Evolutionary conservation across 2,888 invertebrate genomes (phyloP).

Genomic region (Acutogordius australiensis): DNA sequence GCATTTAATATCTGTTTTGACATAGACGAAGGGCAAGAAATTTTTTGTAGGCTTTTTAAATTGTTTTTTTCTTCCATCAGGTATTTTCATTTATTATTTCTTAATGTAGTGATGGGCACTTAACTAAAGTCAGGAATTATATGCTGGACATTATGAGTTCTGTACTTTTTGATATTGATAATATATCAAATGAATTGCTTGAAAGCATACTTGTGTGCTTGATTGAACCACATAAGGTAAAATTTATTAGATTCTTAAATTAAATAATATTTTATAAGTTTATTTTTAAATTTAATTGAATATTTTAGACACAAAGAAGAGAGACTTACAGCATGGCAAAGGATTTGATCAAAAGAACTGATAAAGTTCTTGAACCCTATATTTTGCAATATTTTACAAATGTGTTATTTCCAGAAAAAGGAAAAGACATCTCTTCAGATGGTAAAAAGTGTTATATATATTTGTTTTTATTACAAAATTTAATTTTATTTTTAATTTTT

Average conservation of each 20-base stretch:
- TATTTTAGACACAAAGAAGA: conserved; percentile 35
- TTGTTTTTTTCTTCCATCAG: conserved; percentile 82
- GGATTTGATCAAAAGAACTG: conserved; percentile 62
- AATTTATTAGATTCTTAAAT: no score
- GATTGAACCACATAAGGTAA: conserved; percentile 43
- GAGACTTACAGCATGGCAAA: conserved; percentile 63
- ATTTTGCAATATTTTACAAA: conserved; percentile 33
- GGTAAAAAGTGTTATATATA: no score
- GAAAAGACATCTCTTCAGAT: no score
- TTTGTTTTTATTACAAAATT: no score
- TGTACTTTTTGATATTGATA: conserved; percentile 70
- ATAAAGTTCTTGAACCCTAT: conserved; percentile 65
- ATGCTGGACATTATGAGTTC: conserved; percentile 83
- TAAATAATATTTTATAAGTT: no score
- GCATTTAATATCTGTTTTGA: conserved; percentile 96
- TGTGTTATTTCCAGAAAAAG: conserved; percentile 7
- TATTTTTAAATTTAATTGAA: no score
- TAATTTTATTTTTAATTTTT: no score
- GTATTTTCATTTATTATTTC: conserved; percentile 26
- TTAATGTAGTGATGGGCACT: conserved; percentile 54
- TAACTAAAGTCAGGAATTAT: conserved; percentile 68
- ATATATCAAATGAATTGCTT: conserved; percentile 64
- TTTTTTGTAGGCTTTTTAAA: conserved; percentile 66
- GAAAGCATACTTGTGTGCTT: conserved; percentile 73
- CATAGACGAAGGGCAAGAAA: conserved; percentile 78